phyloP scores from a whole-genome alignment of 2,888 invertebrate species.

The Andrena bicolor region DNA sequence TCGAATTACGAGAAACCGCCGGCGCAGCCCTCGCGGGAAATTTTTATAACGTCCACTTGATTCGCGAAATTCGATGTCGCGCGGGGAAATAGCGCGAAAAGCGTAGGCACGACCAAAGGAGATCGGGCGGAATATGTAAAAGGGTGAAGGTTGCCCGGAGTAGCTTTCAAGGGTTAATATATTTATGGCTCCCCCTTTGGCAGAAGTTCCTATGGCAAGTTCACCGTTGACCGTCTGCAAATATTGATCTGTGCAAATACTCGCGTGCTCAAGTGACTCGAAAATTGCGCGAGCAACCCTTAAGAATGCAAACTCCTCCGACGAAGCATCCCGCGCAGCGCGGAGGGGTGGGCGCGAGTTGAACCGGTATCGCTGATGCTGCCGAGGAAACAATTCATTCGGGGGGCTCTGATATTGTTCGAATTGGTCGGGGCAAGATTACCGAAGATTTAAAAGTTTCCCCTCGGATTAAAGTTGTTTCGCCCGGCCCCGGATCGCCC shows the following conservation, averaged over 20 bases:
- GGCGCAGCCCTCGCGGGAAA: neutral
- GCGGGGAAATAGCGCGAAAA: slow-evolving; percentile 1
- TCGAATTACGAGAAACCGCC: neutral
- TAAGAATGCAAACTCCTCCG: slow-evolving; percentile 34
- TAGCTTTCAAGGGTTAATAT: slow-evolving; percentile 33
- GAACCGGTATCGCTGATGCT: neutral
- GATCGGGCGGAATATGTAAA: neutral
- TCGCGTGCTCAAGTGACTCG: slow-evolving; percentile 25
- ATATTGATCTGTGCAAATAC: slow-evolving; percentile 45
- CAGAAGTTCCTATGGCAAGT: neutral
- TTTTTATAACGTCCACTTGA: neutral
- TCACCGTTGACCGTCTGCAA: slow-evolving; percentile 35
- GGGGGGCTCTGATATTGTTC: slow-evolving; percentile 28
- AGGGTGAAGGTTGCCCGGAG: slow-evolving; percentile 20
- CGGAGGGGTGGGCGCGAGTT: neutral
- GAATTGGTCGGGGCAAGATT: slow-evolving; percentile 38
- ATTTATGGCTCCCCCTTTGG: slow-evolving; percentile 36
- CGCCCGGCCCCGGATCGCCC: neutral
- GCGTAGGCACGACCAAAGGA: neutral
- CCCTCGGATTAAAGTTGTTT: slow-evolving; percentile 52
- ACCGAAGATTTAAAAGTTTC: slow-evolving; percentile 53
- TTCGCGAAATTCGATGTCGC: neutral
- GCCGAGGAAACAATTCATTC: slow-evolving; percentile 24
- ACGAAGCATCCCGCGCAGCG: too few species aligned
- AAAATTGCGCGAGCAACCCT: slow-evolving; percentile 16